Percentiles rank a stretch among this genome's conserved stretches.
Evolutionary conservation across 2,113 vertebrate genomes (phyloP).

Genomic region (Eubucco bourcierii): DNA sequence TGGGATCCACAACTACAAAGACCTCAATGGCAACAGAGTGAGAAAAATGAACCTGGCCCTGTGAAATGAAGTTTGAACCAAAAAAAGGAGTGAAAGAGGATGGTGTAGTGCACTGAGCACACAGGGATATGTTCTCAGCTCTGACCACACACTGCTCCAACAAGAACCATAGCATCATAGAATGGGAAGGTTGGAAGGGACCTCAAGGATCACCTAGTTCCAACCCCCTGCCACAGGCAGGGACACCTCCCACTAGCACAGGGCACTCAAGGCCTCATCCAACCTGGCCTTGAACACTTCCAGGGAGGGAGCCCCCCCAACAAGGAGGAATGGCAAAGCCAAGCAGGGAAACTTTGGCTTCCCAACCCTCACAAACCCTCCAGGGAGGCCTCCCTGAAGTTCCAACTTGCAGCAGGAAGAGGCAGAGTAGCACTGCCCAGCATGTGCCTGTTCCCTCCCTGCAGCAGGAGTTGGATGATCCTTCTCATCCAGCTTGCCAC

Average conservation of each 20-base stretch:
- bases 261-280: no score
- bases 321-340: neutral
- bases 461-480: neutral
- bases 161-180: no score
- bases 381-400: fast-evolving
- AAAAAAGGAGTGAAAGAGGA: neutral
- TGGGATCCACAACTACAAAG: fast-evolving
- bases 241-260: no score
- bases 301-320: no score
- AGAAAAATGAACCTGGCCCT: neutral
- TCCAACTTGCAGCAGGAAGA: fast-evolving
- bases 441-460: fast-evolving
- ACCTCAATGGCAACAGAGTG: fast-evolving
- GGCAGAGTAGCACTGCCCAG: neutral
- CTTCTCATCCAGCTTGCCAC: neutral
- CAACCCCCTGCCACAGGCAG: no score
- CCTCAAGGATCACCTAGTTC: no score
- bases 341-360: neutral
- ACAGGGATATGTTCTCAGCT: neutral
- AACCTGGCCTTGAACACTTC: no score
- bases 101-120: neutral
- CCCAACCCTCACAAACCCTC: neutral
- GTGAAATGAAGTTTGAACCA: neutral
- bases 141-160: neutral
- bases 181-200: no score